Conservation (phyloP, 2,113 vertebrate species). For the Helogale parvula region DNA sequence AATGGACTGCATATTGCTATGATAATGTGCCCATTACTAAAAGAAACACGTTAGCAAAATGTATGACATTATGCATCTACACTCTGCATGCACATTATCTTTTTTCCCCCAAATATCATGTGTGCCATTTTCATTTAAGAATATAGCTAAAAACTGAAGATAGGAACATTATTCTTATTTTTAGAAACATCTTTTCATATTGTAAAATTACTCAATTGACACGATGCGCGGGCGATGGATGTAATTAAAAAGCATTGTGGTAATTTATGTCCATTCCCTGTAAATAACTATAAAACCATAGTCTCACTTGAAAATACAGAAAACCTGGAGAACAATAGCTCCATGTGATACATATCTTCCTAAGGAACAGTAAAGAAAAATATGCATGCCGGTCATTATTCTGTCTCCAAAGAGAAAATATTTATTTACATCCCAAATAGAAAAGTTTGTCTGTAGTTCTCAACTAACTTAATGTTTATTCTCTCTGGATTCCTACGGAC, state of each 20-base stretch:
- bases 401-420: not conserved
- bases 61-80: slow-evolving; percentile 30
- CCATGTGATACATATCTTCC: not conserved
- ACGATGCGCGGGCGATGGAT: not conserved
- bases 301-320: not conserved
- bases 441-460: slow-evolving; percentile 49
- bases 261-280: not conserved
- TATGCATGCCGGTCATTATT: not conserved
- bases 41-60: slow-evolving; percentile 64
- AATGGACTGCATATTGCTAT: slow-evolving; percentile 62
- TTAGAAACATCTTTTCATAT: not conserved
- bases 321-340: slow-evolving; percentile 38
- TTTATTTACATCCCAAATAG: not conserved
- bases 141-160: not conserved
- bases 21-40: slow-evolving; percentile 63
- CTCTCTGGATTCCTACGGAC: slow-evolving; percentile 31
- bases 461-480: slow-evolving; percentile 58
- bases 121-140: slow-evolving; percentile 24
- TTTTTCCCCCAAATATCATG: slow-evolving; percentile 29
- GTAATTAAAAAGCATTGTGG: not conserved
- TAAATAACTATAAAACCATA: not conserved
- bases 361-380: not conserved
- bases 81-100: slow-evolving; percentile 4
- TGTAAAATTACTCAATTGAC: not conserved
- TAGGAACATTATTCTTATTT: slow-evolving; percentile 13